Conservation (phyloP, 2,797 vertebrate genomes). For the Platalea minor region DNA sequence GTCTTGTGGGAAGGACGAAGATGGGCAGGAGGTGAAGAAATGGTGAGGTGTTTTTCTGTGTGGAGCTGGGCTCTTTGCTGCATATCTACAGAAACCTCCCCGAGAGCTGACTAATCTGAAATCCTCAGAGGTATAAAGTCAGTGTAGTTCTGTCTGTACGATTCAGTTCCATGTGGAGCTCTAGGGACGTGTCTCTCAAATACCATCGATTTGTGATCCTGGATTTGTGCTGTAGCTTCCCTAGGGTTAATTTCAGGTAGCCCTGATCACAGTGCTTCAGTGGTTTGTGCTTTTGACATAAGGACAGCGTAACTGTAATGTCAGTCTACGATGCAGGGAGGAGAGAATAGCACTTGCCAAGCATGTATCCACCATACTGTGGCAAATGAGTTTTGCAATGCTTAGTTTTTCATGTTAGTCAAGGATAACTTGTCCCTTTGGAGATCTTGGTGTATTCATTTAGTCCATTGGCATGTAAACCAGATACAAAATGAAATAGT, state of each 20-base stretch:
- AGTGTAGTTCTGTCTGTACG: background rate
- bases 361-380: no score
- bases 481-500: background rate
- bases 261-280: background rate
- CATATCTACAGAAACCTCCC: background rate
- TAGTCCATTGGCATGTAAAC: background rate
- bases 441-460: background rate
- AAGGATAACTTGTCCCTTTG: background rate
- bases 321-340: background rate
- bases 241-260: background rate
- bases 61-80: background rate
- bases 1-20: background rate
- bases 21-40: background rate
- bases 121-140: background rate
- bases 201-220: background rate
- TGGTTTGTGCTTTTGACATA: background rate
- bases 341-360: background rate
- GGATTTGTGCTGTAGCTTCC: background rate
- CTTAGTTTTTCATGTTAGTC: background rate
- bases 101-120: background rate
- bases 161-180: background rate
- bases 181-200: background rate
- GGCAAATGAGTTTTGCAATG: background rate
- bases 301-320: background rate
- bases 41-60: background rate